Base-by-base conservation (phyloP, 2,797 vertebrate species). In the Anabas testudineus region DNA sequence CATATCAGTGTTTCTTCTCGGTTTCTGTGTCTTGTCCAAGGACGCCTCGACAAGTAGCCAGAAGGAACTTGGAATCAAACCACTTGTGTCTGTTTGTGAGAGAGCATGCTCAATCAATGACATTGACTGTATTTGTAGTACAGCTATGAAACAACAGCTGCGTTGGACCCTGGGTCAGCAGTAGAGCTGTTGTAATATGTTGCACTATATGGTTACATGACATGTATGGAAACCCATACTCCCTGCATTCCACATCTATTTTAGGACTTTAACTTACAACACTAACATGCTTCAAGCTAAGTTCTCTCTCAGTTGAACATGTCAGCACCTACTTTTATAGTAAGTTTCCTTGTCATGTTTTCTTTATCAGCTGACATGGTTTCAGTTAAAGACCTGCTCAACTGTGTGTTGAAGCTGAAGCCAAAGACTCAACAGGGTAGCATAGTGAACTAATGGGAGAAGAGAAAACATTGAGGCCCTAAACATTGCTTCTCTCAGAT, bases 161-260 rank as follows among this genome's bases (percentile, higher is more conserved):
- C 75, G 21, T 24, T 70, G 39, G 61, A 56, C 73, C 68, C 66
- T 47, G 65, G 85, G 76, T 90, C 72, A 87, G 77, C 74, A 56
- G 51, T 8, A 49, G 41, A 74, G 34, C 66, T 70, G 59, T 58
- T 69, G 65, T 79, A 61, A 84, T 86, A 65, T 81, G 78, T 86
- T 67, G 58, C 64, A 72, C 87, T 77, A 67, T 82, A 83, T 58
- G 46, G 73, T 85, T 88, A 4, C 42, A 19, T 43, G 42, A 68
- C 80, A 84, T 39, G 73, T 84, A 87, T 88, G 79, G 75, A 88
- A 88, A 81, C 51, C 46, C 49, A 49, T 51, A 43, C 42, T 43
- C 42, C 49, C 76, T 18, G 39, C 80, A 76, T 83, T 85, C 85
- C 82, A 28, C 8, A 32, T 73, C 74, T 90, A 89, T 84, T 90